Conservation (phyloP, 2,888 invertebrate genomes). For the Halictus quadricinctus region DNA sequence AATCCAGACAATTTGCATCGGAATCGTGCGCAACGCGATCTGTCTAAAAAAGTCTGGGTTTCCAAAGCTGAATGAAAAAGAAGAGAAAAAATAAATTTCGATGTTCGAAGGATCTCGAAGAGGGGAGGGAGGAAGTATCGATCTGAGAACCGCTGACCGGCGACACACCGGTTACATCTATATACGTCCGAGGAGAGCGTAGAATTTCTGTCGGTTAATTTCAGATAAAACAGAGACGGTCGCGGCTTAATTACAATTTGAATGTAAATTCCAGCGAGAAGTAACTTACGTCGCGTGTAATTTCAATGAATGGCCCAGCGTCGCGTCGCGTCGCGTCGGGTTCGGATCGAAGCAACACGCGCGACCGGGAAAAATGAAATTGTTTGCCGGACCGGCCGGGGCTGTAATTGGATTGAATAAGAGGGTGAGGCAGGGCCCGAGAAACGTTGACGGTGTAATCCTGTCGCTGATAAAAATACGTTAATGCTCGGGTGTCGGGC, state of each 20-base stretch:
- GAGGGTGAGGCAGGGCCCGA: conserved; percentile 13
- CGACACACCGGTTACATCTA: conserved; percentile 47
- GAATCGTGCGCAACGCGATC: background rate
- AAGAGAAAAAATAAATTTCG: background rate
- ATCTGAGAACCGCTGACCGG: conserved; percentile 40
- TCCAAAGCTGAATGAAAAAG: background rate
- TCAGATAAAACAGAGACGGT: conserved; percentile 59
- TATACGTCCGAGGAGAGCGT: conserved; percentile 20
- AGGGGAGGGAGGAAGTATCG: background rate
- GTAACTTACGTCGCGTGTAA: conserved; percentile 58
- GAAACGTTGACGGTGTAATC: conserved; percentile 45
- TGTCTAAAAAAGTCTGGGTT: background rate
- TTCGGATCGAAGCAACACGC: conserved; percentile 27
- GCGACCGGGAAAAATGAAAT: conserved; percentile 51
- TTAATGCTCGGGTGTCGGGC: conserved; percentile 38
- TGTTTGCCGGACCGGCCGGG: conserved; percentile 17
- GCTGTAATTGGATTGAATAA: conserved; percentile 55
- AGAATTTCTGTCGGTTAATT: conserved; percentile 56
- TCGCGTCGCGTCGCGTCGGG: background rate
- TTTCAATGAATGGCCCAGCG: conserved; percentile 52
- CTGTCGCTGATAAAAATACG: conserved; percentile 38
- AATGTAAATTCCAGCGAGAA: conserved; percentile 55
- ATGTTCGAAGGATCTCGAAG: background rate
- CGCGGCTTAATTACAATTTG: conserved; percentile 60
- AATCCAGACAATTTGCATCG: background rate